phyloP scores from a whole-genome alignment of 2,888 invertebrate species.

The Brachyopa scutellaris region DNA sequence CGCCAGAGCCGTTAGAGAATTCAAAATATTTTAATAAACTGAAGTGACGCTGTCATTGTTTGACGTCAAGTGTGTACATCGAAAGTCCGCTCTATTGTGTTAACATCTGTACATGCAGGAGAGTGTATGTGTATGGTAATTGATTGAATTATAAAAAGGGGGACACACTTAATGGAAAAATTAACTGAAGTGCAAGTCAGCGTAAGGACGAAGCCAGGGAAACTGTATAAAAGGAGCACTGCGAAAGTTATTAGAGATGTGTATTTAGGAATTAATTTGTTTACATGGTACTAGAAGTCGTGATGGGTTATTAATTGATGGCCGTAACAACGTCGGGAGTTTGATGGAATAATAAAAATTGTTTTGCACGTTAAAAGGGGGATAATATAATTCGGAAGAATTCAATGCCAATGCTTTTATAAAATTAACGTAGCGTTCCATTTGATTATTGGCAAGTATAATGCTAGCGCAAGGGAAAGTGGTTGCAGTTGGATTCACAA shows the following conservation, averaged over 20 bases:
- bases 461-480: background rate
- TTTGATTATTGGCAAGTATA: constrained; percentile 25
- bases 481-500: constrained; percentile 2
- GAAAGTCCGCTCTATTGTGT: constrained; percentile 40
- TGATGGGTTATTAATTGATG: constrained; percentile 40
- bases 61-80: constrained; percentile 60
- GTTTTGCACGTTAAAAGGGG: constrained; percentile 5
- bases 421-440: constrained; percentile 22
- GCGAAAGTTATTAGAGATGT: constrained; percentile 66
- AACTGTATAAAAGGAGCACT: constrained; percentile 50
- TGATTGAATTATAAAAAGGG: constrained; percentile 69
- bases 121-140: constrained; percentile 45
- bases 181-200: constrained; percentile 68
- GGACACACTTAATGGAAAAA: constrained; percentile 69
- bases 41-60: constrained; percentile 70
- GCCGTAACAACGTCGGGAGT: constrained; percentile 14
- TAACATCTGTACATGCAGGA: background rate
- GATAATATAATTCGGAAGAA: constrained; percentile 8
- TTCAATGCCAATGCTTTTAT: constrained; percentile 14
- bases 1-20: constrained; percentile 53
- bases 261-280: constrained; percentile 70
- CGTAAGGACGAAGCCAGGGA: constrained; percentile 26
- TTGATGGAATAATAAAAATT: constrained; percentile 9
- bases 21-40: constrained; percentile 72
- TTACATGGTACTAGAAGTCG: constrained; percentile 63